These are phyloP conservation scores for Mobula birostris DNA, from an alignment of 2,113 vertebrate species.

Conservation along the genomic window DNA sequence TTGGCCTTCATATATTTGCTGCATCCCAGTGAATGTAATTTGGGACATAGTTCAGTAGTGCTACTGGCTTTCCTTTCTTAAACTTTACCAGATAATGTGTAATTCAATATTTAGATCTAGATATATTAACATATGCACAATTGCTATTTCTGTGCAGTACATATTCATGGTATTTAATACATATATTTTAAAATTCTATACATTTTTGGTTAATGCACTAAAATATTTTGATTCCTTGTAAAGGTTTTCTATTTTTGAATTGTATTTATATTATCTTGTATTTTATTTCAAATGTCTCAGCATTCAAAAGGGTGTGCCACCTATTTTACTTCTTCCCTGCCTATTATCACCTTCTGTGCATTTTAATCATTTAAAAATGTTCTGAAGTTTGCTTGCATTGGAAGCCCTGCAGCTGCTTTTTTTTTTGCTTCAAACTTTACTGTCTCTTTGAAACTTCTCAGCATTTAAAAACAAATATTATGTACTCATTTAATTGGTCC, in stretches of 20 bases:
- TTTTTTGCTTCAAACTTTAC: neutral
- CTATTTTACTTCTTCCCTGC: neutral
- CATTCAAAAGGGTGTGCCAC: constrained; percentile 19
- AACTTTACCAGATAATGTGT: neutral
- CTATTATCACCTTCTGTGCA: neutral
- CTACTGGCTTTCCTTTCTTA: neutral
- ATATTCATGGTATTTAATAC: neutral
- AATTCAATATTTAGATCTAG: neutral
- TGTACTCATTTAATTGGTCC: neutral
- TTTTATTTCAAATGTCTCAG: constrained; percentile 25
- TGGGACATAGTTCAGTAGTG: neutral
- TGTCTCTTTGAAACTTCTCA: neutral
- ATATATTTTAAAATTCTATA: neutral
- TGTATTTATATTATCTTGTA: neutral
- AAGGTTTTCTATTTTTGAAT: neutral
- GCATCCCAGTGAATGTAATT: neutral
- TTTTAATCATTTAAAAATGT: neutral
- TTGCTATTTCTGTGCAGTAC: neutral
- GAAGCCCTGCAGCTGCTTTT: neutral
- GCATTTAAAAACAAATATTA: neutral
- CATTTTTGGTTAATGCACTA: neutral
- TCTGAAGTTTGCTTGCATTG: constrained; percentile 15
- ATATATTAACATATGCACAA: neutral
- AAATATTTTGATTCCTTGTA: neutral
- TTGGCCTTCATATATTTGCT: neutral